phyloP scores from a whole-genome alignment of 2,113 vertebrate genomes.

The Corythoichthys intestinalis region DNA sequence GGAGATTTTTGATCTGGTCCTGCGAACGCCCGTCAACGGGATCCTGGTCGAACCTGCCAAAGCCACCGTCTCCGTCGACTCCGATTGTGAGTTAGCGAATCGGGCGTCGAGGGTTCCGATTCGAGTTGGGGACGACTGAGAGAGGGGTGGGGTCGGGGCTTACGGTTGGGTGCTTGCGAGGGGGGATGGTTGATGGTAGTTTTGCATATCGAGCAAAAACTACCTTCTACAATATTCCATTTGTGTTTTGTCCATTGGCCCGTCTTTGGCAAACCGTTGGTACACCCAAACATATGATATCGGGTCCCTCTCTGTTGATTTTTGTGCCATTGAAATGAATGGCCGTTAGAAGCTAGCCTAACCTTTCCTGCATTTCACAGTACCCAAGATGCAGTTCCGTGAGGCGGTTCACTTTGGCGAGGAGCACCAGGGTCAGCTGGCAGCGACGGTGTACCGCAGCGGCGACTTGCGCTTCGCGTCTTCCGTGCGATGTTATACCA shows the following conservation, averaged over 20 bases:
- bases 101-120: no score
- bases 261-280: no score
- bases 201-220: no score
- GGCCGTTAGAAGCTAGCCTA: no score
- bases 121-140: neutral
- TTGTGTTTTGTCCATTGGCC: no score
- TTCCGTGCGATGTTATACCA: conserved; percentile 86
- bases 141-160: no score
- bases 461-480: conserved; percentile 81
- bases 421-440: conserved; percentile 79
- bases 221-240: no score
- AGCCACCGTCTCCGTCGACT: conserved; percentile 82
- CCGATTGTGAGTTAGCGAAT: conserved; percentile 81
- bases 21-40: conserved; percentile 84
- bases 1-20: conserved; percentile 85
- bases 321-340: no score
- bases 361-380: conserved; percentile 51
- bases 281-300: no score
- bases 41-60: conserved; percentile 84
- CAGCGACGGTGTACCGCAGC: conserved; percentile 75
- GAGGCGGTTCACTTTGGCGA: conserved; percentile 75
- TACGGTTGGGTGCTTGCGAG: neutral
- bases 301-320: no score
- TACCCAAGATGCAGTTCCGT: conserved; percentile 90
- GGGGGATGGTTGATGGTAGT: neutral